Evolutionary conservation across 2,888 invertebrate genomes (phyloP), one percentile per base, ranked within the genome.

Genomic region (Scaptomyza tumidula): DNA sequence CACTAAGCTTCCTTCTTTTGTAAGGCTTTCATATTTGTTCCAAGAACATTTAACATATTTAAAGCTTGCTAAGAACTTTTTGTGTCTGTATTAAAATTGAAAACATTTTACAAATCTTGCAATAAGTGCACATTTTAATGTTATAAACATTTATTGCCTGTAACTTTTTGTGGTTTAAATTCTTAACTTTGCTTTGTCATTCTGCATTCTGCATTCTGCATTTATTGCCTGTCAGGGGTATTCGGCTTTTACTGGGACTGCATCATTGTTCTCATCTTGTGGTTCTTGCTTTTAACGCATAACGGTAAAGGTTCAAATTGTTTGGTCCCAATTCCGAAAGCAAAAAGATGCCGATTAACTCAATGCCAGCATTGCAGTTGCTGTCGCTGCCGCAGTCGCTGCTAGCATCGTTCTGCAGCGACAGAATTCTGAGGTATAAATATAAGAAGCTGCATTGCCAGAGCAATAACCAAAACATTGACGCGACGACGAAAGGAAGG

Each of bases 361-460:
- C 64, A 68, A 54, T 57, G 65, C 48, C 14, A 24, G 44, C 60
- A 62, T 53, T 39, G 63, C 49, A 6, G 67, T 53, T 16, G 24
- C 24, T 24, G 24, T 19, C 27, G 19, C 56, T 9, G 41, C 1
- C 31, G 27, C 31, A 27, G 37, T 37, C 4, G n/a, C 37, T 31
- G 24, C 16, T 48, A 7, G 45, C 27, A 6, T 27, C 10, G 29
- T 16, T 16, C 6, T 35, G 13, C 7, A 19, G 45, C 43, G 43
- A 48, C 57, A 19, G 61, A 61, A 14, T 44, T 66, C 50, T 53
- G 65, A 63, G 55, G 80, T 78, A 78, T 83, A 83, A 82, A 83
- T 83, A 85, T 68, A 66, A 75, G 86, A 56, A 37, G 71, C 60
- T 43, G 45, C 48, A 57, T 58, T 62, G 63, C 48, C 45, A n/a